phyloP scores from a whole-genome alignment of 2,113 vertebrate species.

The Chaetorhynchus papuensis region DNA sequence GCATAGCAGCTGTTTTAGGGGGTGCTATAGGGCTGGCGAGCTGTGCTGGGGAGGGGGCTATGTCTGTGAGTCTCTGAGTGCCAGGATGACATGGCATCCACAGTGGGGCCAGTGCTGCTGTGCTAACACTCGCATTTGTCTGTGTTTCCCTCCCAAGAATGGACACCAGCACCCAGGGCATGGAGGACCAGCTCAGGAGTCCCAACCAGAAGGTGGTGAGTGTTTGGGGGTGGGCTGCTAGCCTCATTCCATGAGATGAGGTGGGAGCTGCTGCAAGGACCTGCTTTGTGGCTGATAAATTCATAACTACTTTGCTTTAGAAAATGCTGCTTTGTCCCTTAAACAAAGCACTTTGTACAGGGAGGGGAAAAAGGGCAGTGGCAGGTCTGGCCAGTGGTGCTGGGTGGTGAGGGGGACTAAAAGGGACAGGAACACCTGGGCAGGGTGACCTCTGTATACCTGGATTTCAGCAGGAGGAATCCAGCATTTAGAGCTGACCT shows the following conservation, averaged over 20 bases:
- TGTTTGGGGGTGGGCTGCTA: background rate
- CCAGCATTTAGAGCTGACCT: fast-evolving
- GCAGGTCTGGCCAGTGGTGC: background rate
- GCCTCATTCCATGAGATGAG: background rate
- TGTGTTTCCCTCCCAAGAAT: constrained; percentile 66
- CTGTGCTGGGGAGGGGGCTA: background rate
- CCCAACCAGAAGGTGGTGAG: constrained; percentile 72
- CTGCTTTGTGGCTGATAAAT: background rate
- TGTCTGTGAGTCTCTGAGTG: background rate
- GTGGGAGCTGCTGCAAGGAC: background rate
- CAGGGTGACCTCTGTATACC: background rate
- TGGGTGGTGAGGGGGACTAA: background rate
- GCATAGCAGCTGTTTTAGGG: background rate
- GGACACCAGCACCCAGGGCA: constrained; percentile 70
- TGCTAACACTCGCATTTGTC: background rate
- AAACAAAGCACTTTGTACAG: background rate
- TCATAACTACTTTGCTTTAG: background rate
- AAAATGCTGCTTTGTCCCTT: background rate
- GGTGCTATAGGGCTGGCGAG: background rate
- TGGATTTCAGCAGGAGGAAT: background rate
- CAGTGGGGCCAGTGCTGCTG: background rate
- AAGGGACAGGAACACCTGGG: background rate
- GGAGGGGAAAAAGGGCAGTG: background rate
- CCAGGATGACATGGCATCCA: fast-evolving
- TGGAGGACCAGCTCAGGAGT: constrained; percentile 57